A percentile compares a stretch with the other conserved stretches of the same genome.
phyloP scores from a whole-genome alignment of 2,797 vertebrate genomes.

The Acestrorhynchus altus region DNA sequence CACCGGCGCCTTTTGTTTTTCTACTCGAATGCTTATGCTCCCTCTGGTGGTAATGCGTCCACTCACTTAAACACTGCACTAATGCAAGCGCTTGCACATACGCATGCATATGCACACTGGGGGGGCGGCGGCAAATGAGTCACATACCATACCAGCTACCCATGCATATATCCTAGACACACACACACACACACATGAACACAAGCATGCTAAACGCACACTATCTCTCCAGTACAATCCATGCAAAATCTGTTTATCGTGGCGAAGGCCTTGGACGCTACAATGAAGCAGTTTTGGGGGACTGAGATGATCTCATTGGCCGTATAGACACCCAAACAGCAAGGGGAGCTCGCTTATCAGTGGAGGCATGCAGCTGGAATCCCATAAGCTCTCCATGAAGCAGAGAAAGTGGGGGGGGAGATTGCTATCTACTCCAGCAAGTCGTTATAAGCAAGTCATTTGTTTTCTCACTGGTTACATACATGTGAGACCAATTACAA shows the following conservation, averaged over 20 bases:
- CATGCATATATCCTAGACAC: conserved; percentile 46
- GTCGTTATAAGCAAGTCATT: neutral
- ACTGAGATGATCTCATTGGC: conserved; percentile 68
- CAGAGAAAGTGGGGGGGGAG: neutral
- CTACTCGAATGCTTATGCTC: conserved; percentile 84
- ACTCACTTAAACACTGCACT: conserved; percentile 82
- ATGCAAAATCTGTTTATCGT: conserved; percentile 42
- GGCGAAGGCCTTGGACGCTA: conserved; percentile 47
- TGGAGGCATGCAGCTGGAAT: conserved; percentile 45
- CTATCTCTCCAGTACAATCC: conserved; percentile 27
- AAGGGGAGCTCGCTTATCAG: conserved; percentile 68
- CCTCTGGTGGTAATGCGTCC: conserved; percentile 85
- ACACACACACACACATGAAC: conserved; percentile 27
- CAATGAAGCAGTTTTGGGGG: conserved; percentile 63
- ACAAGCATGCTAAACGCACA: conserved; percentile 20
- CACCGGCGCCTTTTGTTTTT: conserved; percentile 80
- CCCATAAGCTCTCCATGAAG: conserved; percentile 49
- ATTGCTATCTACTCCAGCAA: conserved; percentile 32
- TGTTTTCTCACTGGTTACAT: neutral
- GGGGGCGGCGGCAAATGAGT: conserved; percentile 6
- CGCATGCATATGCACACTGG: conserved; percentile 51
- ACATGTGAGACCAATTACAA: neutral
- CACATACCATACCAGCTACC: neutral
- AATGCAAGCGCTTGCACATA: conserved; percentile 46
- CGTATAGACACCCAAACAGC: conserved; percentile 53